phyloP scores from a whole-genome alignment of 1,140 invertebrate genomes.

The Ceratosolen solmsi region DNA sequence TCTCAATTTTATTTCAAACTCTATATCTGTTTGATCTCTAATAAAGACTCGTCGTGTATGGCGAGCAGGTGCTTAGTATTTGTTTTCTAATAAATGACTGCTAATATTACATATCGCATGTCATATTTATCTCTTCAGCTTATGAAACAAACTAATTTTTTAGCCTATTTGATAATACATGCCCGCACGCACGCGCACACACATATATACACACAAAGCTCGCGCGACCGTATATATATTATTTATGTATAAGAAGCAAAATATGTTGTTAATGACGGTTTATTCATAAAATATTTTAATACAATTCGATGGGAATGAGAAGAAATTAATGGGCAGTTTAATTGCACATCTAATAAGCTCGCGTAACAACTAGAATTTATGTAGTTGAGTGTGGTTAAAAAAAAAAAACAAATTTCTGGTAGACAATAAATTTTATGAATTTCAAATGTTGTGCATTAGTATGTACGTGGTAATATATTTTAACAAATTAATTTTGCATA shows the following conservation, averaged over 20 bases:
- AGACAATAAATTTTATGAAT: background rate
- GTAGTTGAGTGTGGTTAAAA: background rate
- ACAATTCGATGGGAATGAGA: background rate
- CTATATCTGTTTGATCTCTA: background rate
- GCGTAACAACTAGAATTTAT: background rate
- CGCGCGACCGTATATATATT: too few relatives aligned
- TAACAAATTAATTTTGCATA: background rate
- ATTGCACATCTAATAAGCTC: background rate
- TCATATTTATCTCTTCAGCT: too few relatives aligned
- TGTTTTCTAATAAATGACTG: too few relatives aligned
- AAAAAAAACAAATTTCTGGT: background rate
- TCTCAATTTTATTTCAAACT: background rate
- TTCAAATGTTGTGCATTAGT: background rate
- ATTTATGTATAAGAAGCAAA: too few relatives aligned
- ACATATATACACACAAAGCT: too few relatives aligned
- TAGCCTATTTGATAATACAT: background rate
- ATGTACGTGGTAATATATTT: background rate
- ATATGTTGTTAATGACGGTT: background rate
- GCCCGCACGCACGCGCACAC: too few relatives aligned
- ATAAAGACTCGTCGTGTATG: background rate
- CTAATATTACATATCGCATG: too few relatives aligned
- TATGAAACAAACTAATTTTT: background rate
- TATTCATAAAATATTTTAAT: background rate
- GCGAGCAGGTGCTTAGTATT: too few relatives aligned
- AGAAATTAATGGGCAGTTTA: background rate